phyloP scores from a whole-genome alignment of 2,888 invertebrate species.

The Germaria angustata region DNA sequence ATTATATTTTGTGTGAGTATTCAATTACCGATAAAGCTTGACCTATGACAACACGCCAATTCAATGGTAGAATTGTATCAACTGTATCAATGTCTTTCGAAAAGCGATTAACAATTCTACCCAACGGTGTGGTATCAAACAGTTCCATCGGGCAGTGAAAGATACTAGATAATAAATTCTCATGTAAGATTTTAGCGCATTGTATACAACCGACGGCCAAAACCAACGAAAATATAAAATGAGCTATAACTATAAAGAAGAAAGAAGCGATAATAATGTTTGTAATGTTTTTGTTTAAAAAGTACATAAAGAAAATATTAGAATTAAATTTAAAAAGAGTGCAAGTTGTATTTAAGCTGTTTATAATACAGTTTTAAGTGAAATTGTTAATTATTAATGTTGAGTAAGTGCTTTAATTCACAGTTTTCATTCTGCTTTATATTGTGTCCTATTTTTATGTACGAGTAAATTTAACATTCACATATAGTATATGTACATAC shows the following conservation, averaged over 20 bases:
- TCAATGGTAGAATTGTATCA: conserved; percentile 82
- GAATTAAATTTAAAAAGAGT: not conserved
- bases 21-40: conserved; percentile 80
- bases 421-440: not conserved
- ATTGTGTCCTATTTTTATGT: not conserved
- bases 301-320: not conserved
- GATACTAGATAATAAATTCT: conserved; percentile 82
- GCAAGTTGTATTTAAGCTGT: not conserved
- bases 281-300: not conserved
- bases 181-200: conserved; percentile 84
- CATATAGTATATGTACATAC: not conserved
- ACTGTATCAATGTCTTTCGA: conserved; percentile 83
- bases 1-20: not conserved
- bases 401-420: not conserved
- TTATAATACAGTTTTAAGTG: conserved; percentile 3
- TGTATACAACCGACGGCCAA: conserved; percentile 79
- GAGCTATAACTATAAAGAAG: conserved; percentile 74
- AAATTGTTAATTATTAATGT: not conserved
- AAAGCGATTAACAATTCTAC: conserved; percentile 86
- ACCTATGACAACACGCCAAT: conserved; percentile 78
- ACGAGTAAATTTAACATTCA: no score
- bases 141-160: conserved; percentile 86
- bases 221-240: conserved; percentile 76
- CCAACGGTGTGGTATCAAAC: conserved; percentile 89
- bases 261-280: conserved; percentile 16